A percentile compares a stretch with the other conserved stretches of the same genome.
These are phyloP conservation scores for Polia nebulosa DNA, from an alignment of 2,888 invertebrate species.

Conservation along the genomic window DNA sequence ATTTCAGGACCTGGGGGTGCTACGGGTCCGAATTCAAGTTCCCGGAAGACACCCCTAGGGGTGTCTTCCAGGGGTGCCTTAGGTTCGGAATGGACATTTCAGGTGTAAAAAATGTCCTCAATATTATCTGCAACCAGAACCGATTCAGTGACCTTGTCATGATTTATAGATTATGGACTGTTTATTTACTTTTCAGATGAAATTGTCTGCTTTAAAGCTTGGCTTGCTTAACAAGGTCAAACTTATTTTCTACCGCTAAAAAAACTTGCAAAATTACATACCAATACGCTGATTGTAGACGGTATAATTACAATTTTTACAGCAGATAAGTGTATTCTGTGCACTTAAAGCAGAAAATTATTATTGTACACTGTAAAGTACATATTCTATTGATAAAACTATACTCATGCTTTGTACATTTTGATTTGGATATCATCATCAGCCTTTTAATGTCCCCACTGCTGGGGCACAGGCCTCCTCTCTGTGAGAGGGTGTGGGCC, in stretches of 20 bases:
- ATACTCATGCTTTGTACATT: not conserved
- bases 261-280: not conserved
- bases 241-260: not conserved
- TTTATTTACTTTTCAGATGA: conserved; percentile 9
- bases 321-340: conserved; percentile 14
- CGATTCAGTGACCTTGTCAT: conserved; percentile 20
- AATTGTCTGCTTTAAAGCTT: not conserved
- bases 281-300: not conserved
- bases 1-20: too few species aligned
- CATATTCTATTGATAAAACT: conserved; percentile 6
- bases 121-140: conserved; percentile 23
- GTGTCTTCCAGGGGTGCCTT: too few species aligned
- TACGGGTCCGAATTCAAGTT: too few species aligned
- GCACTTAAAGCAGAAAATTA: conserved; percentile 1
- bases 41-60: too few species aligned
- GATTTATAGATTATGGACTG: conserved; percentile 6
- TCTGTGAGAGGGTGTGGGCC: too few species aligned
- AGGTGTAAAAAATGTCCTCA: conserved; percentile 16
- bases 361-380: not conserved
- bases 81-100: conserved; percentile 45
- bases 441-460: too few species aligned
- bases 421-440: not conserved
- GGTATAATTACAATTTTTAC: conserved; percentile 2
- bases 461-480: too few species aligned
- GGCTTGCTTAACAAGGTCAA: not conserved